Conservation (phyloP, 2,797 vertebrate genomes). For the Rallus crepitans region DNA sequence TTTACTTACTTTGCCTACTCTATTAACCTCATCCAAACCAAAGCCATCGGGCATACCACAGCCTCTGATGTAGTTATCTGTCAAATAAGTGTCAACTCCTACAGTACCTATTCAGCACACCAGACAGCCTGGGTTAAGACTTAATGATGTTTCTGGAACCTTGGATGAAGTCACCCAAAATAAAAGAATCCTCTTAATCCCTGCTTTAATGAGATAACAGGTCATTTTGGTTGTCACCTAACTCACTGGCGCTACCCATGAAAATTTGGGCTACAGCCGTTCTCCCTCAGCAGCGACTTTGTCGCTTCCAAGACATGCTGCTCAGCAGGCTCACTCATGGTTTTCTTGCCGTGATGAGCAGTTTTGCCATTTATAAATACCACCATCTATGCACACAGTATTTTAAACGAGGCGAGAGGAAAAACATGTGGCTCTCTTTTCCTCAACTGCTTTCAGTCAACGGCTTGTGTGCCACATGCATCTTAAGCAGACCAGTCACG, state of each 20-base stretch:
- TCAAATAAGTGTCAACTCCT: not conserved
- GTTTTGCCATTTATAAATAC: not conserved
- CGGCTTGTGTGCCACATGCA: not conserved
- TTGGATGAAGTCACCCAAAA: not conserved
- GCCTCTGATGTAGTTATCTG: fast-evolving
- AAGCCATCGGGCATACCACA: not conserved
- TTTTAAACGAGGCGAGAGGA: not conserved
- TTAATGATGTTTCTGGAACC: not conserved
- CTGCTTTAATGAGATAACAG: not conserved
- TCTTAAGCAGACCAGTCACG: not conserved
- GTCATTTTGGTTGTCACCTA: not conserved
- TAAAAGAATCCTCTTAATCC: not conserved
- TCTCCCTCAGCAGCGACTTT: not conserved
- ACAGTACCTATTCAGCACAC: not conserved
- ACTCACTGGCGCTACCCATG: fast-evolving
- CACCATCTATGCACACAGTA: not conserved
- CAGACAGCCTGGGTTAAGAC: not conserved
- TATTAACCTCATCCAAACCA: not conserved
- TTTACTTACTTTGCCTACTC: not conserved
- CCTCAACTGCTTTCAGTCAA: not conserved
- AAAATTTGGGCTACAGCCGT: not conserved
- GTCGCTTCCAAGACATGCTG: not conserved
- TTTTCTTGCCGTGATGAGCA: not conserved
- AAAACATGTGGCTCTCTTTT: not conserved
- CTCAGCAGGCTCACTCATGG: not conserved